These are phyloP conservation scores for Parasteatoda tepidariorum DNA, from an alignment of 1,140 invertebrate genomes.

Conservation along the genomic window DNA sequence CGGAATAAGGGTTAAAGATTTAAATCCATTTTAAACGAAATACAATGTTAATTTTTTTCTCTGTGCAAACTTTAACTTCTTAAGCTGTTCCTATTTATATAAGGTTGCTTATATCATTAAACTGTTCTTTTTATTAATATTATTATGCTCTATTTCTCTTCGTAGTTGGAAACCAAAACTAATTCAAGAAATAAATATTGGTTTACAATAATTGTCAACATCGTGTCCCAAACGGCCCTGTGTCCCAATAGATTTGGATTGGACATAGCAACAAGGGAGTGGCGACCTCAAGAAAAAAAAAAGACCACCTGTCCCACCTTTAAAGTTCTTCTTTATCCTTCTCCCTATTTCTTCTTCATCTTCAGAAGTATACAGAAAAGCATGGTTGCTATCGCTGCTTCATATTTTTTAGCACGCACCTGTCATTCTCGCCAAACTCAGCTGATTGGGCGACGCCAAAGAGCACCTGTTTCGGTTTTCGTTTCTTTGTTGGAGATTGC, in stretches of 20 bases:
- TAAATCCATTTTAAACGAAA: too few relatives aligned
- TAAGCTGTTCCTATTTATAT: too few relatives aligned
- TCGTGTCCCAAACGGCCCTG: background rate
- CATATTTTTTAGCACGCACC: conserved; percentile 8
- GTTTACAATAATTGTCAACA: conserved; percentile 17
- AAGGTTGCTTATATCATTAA: too few relatives aligned
- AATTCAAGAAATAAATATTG: too few relatives aligned
- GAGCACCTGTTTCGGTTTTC: background rate
- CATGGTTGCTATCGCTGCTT: conserved; percentile 10
- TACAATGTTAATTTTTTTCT: too few relatives aligned
- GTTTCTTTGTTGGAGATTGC: background rate
- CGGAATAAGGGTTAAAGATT: too few relatives aligned
- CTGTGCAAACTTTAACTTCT: too few relatives aligned
- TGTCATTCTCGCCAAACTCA: conserved; percentile 13
- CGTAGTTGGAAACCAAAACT: too few relatives aligned
- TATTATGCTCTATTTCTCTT: too few relatives aligned
- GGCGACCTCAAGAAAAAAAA: conserved; percentile 2
- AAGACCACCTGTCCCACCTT: conserved; percentile 38
- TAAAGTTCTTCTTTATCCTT: background rate
- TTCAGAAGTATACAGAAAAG: conserved; percentile 6
- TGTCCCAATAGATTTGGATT: conserved; percentile 44
- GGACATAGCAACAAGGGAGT: conserved; percentile 47
- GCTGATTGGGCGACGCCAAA: background rate
- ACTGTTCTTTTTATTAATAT: too few relatives aligned
- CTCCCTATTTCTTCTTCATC: background rate